Conservation (phyloP, 2,797 vertebrate genomes). For the Parauchenoglanis ngamensis region DNA sequence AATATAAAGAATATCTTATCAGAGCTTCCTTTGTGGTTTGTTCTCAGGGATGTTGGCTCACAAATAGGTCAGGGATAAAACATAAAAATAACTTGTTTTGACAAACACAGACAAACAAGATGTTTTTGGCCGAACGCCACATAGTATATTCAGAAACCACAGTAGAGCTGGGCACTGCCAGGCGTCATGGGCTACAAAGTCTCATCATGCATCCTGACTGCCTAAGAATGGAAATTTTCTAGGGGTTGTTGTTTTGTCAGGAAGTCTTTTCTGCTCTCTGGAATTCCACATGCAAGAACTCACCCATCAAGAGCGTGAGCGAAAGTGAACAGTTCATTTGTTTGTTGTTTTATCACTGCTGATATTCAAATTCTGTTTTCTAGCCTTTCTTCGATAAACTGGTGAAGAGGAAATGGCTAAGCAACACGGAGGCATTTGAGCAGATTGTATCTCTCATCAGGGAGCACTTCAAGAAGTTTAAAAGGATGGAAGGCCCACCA, state of each 20-base stretch:
- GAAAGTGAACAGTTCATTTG: slow-evolving; percentile 36
- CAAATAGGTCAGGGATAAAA: slow-evolving; percentile 35
- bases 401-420: slow-evolving; percentile 89
- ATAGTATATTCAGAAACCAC: slow-evolving; percentile 24
- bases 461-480: slow-evolving; percentile 79
- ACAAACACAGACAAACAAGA: slow-evolving; percentile 54
- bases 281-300: slow-evolving; percentile 50
- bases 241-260: slow-evolving; percentile 47
- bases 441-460: slow-evolving; percentile 79
- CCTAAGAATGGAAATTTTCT: slow-evolving; percentile 40
- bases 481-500: slow-evolving; percentile 80
- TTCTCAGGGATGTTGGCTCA: slow-evolving; percentile 60
- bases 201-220: slow-evolving; percentile 46
- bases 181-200: slow-evolving; percentile 41
- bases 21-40: slow-evolving; percentile 54
- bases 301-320: slow-evolving; percentile 32
- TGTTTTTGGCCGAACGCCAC: slow-evolving; percentile 51
- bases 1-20: slow-evolving; percentile 64
- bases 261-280: slow-evolving; percentile 49
- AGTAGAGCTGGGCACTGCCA: slow-evolving; percentile 50
- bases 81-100: slow-evolving; percentile 56
- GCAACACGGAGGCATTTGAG: slow-evolving; percentile 80
- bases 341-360: slow-evolving; percentile 26
- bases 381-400: slow-evolving; percentile 86
- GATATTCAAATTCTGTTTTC: slow-evolving; percentile 27